Conservation (phyloP, 2,113 vertebrate genomes). For the Sialia sialis region DNA sequence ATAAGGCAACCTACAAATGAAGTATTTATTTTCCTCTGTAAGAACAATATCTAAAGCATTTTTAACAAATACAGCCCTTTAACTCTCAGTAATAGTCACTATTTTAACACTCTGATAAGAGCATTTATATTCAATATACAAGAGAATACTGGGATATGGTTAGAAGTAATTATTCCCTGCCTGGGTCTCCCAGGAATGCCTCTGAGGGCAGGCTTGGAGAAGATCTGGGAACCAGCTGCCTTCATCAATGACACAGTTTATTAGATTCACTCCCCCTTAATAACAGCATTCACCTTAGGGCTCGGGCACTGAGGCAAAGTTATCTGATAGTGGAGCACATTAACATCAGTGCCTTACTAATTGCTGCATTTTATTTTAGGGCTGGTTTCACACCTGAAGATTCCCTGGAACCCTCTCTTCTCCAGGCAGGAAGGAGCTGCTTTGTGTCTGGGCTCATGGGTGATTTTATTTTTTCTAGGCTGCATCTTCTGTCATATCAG, state of each 20-base stretch:
- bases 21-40: not conserved
- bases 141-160: not conserved
- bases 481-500: not conserved
- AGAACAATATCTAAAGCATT: not conserved
- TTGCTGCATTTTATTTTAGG: not conserved
- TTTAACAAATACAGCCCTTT: not conserved
- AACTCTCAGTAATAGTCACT: not conserved
- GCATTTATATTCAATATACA: slow-evolving; percentile 16
- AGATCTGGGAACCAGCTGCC: not conserved
- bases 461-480: not conserved
- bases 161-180: slow-evolving; percentile 9
- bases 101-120: slow-evolving; percentile 8
- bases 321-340: not conserved
- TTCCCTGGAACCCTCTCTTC: not conserved
- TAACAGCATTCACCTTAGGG: not conserved
- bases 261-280: not conserved
- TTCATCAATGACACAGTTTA: not conserved
- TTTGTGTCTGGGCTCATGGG: not conserved
- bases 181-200: slow-evolving; percentile 7
- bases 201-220: not conserved
- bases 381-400: not conserved
- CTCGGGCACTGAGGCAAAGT: not conserved
- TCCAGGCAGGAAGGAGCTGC: not conserved
- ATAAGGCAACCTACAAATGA: slow-evolving; percentile 44
- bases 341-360: not conserved